Evolutionary conservation across 2,113 vertebrate species (phyloP), one percentile per base, ranked within the genome.

Genomic region (Callorhinus ursinus): DNA sequence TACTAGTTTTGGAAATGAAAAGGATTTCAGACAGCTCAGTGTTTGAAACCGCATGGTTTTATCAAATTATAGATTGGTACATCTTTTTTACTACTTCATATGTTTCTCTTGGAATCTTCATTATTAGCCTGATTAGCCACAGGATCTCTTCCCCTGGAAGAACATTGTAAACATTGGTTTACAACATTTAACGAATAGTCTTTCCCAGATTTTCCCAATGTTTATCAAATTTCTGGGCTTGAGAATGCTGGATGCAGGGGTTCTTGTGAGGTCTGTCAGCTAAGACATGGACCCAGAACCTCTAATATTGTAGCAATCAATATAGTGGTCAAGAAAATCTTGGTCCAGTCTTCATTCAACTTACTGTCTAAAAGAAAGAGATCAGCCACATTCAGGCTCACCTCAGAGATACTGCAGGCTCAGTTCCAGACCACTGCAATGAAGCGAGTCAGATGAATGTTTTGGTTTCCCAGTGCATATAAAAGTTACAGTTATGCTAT

Each of bases 101-200:
- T 18, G 28, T 5, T 4, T 69, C 14, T 67, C 83, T 67, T 14
- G 22, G 26, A 82, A 51, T 74, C 77, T 83, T 96, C 13, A n/a
- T 57, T 79, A 49, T 72, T 94, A 46, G 63, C 22, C 7, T 90
- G 49, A 46, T 63, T 94, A 63, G 24, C 59, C 39, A 16, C 11
- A 72, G 51, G 24, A 42, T 63, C 80, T n/a, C n/a, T 36, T 72
- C 82, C 42, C 49, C 5, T 88, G 46, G 4, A 8, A 49, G 42
- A 77, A 49, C 74, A 77, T 49, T 83, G 22, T 72, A 72, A 86
- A 33, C 33, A 53, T 24, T 79, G 19, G 83, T 77, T 90, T 95
- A 57, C n/a, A 31, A 26, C 24, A 16, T 88, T 96, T 90, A 95
- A 83, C 71, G 69, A 92, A 82, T 94, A 55, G 2, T 51, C 49